Conservation (phyloP, 1,140 invertebrate genomes). For the Sycophaga agraensis region DNA sequence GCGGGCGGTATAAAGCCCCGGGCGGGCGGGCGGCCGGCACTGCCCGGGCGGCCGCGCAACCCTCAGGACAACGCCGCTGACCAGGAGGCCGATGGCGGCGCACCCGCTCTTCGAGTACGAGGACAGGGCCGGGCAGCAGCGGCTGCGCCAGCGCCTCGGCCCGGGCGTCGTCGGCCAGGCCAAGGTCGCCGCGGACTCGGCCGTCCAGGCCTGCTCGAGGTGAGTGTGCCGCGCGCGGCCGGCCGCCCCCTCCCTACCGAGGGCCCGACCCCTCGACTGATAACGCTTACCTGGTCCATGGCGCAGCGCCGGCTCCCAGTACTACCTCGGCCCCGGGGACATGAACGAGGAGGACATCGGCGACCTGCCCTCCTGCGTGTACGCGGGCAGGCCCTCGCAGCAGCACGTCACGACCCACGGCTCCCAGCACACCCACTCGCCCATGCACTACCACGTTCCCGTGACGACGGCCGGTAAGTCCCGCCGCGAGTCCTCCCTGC, state of each 20-base stretch:
- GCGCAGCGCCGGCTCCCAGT: conserved; percentile 60
- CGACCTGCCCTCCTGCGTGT: conserved; percentile 70
- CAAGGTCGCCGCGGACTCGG: conserved; percentile 49
- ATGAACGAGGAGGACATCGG: conserved; percentile 60
- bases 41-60: too few species aligned
- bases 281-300: too few species aligned
- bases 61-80: too few species aligned
- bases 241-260: background rate
- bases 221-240: conserved; percentile 20
- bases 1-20: too few species aligned
- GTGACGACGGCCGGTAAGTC: conserved; percentile 49
- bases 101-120: conserved; percentile 52
- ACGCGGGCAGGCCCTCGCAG: conserved; percentile 60
- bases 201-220: conserved; percentile 51
- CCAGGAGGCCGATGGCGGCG: conserved; percentile 43
- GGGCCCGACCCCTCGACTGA: too few species aligned
- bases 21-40: too few species aligned
- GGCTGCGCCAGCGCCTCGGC: conserved; percentile 45
- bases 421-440: conserved; percentile 48
- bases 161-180: conserved; percentile 40
- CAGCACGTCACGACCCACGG: conserved; percentile 48
- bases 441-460: conserved; percentile 53
- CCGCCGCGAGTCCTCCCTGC: background rate
- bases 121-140: conserved; percentile 47
- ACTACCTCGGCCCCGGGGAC: conserved; percentile 57